Conservation (phyloP, 2,797 vertebrate genomes). For the Sparidentex hasta region DNA sequence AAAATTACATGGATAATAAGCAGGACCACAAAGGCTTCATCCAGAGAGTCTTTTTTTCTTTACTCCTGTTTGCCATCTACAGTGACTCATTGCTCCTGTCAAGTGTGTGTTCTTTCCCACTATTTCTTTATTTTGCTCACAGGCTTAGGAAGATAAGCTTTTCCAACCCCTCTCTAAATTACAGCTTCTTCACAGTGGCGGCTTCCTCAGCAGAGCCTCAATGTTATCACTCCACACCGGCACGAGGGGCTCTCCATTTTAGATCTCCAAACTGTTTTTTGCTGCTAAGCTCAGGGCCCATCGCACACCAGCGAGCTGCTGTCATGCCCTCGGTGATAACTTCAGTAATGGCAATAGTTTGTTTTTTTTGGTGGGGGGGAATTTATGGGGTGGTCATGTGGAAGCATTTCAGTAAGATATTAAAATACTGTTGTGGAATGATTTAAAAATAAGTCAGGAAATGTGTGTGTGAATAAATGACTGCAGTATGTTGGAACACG, state of each 20-base stretch:
- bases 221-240: slow-evolving; percentile 80
- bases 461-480: background rate
- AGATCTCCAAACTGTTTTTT: slow-evolving; percentile 79
- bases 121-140: slow-evolving; percentile 74
- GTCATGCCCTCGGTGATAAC: slow-evolving; percentile 55
- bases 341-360: slow-evolving; percentile 36
- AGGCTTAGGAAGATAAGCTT: slow-evolving; percentile 80
- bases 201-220: slow-evolving; percentile 78
- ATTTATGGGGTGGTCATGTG: background rate
- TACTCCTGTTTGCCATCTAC: slow-evolving; percentile 46
- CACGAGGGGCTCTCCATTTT: slow-evolving; percentile 79
- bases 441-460: background rate
- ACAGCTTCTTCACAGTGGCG: slow-evolving; percentile 79
- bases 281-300: slow-evolving; percentile 73
- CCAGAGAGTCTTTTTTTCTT: slow-evolving; percentile 49
- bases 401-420: slow-evolving; percentile 13
- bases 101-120: slow-evolving; percentile 30
- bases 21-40: slow-evolving; percentile 26
- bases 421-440: slow-evolving; percentile 1
- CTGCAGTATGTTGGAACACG: background rate
- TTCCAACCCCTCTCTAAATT: slow-evolving; percentile 81
- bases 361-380: too few relatives aligned
- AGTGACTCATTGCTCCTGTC: slow-evolving; percentile 64
- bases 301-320: slow-evolving; percentile 58
- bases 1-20: slow-evolving; percentile 65